A percentile compares a stretch with the other conserved stretches of the same genome.
Evolutionary conservation across 2,888 invertebrate species (phyloP).

Genomic region (Margaritifera margaritifera): DNA sequence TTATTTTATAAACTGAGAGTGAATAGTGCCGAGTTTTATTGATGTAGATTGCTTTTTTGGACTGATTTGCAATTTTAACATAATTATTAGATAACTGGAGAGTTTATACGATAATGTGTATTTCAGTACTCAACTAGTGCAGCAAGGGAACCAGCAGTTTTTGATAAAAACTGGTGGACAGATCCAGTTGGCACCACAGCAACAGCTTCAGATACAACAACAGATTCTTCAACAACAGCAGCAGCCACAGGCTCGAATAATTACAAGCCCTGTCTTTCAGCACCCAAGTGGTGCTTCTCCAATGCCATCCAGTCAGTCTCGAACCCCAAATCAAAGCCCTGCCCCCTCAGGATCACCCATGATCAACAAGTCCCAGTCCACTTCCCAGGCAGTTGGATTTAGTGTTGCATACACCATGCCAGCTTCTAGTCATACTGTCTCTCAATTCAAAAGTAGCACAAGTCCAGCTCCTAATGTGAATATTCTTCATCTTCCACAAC

Average conservation of each 20-base stretch:
- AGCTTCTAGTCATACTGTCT: slow-evolving; percentile 20
- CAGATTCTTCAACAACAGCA: slow-evolving; percentile 29
- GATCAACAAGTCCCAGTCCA: slow-evolving; percentile 42
- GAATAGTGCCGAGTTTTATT: too few species aligned
- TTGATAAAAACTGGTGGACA: slow-evolving; percentile 44
- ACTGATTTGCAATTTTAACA: too few species aligned
- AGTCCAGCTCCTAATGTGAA: slow-evolving; percentile 46
- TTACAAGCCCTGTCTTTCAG: slow-evolving; percentile 8
- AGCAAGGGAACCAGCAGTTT: slow-evolving; percentile 42
- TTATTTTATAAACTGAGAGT: too few species aligned
- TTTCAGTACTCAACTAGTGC: slow-evolving; percentile 28
- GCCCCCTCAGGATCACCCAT: slow-evolving; percentile 39
- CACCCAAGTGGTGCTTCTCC: slow-evolving; percentile 11
- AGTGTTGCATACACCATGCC: slow-evolving; percentile 30
- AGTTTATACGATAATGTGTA: too few species aligned
- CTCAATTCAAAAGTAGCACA: slow-evolving; percentile 25
- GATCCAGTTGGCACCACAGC: slow-evolving; percentile 29
- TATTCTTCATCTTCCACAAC: slow-evolving; percentile 44
- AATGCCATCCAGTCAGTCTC: slow-evolving; percentile 1
- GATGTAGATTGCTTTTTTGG: too few species aligned
- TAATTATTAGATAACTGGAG: too few species aligned
- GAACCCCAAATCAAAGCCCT: slow-evolving; percentile 41
- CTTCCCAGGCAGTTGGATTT: slow-evolving; percentile 33
- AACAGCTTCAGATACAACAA: slow-evolving; percentile 41
- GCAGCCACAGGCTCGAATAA: slow-evolving; percentile 19